A percentile compares a stretch with the other conserved stretches of the same genome.
These are phyloP conservation scores for Sphenopsis melanotis DNA, from an alignment of 2,797 vertebrate genomes.

Conservation along the genomic window DNA sequence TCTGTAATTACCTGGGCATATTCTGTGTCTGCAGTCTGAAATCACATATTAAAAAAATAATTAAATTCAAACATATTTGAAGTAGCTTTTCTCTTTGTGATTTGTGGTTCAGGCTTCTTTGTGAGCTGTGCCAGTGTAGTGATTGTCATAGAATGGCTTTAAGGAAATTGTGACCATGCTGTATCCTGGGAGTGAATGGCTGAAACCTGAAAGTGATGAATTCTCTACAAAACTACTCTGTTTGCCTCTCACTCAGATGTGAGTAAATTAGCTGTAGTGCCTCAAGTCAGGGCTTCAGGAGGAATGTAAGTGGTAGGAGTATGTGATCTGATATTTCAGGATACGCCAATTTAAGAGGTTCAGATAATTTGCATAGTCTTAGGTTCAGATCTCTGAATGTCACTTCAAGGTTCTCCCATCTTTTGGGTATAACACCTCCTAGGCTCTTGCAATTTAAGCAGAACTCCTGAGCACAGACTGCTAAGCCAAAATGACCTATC, in stretches of 20 bases:
- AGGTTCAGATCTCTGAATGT: not conserved
- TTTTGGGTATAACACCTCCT: not conserved
- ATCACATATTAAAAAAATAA: not conserved
- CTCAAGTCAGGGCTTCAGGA: not conserved
- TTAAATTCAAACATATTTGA: not conserved
- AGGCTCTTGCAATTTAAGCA: not conserved
- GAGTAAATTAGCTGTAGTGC: not conserved
- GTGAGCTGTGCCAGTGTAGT: not conserved
- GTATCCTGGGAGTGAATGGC: not conserved
- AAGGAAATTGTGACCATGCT: not conserved
- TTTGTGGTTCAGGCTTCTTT: not conserved
- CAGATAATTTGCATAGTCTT: not conserved
- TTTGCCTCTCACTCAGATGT: fast-evolving
- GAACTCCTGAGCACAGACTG: not conserved
- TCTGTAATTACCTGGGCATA: not conserved
- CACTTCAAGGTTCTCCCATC: not conserved
- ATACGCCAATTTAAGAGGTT: not conserved
- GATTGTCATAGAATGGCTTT: not conserved
- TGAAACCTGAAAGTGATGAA: not conserved
- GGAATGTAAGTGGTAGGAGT: not conserved
- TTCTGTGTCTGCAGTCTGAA: not conserved
- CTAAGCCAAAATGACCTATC: slow-evolving; percentile 8
- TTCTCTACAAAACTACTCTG: not conserved
- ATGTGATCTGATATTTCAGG: not conserved
- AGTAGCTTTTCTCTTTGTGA: not conserved